Conservation (phyloP, 2,797 vertebrate species). For the Helostoma temminkii region DNA sequence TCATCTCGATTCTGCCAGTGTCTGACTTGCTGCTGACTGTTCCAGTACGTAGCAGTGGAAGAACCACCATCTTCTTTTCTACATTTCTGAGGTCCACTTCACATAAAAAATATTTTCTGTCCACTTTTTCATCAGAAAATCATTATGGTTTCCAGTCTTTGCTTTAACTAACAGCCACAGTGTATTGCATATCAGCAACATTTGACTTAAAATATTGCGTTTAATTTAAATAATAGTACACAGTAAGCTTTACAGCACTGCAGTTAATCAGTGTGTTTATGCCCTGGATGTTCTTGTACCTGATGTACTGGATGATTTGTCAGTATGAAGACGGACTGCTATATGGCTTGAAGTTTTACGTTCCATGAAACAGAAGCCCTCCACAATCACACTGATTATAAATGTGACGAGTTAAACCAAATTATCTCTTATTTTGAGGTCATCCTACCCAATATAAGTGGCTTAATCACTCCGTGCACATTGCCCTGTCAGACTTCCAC, state of each 20-base stretch:
- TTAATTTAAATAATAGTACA: slow-evolving; percentile 12
- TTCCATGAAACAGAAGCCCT: no score
- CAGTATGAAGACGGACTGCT: slow-evolving; percentile 2
- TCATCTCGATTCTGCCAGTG: slow-evolving; percentile 19
- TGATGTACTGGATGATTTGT: background rate
- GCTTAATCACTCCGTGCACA: no score
- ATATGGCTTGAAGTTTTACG: no score
- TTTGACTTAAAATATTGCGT: slow-evolving; percentile 27
- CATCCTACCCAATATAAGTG: no score
- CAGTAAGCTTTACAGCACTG: background rate
- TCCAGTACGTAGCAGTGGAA: slow-evolving; percentile 21
- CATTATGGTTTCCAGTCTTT: slow-evolving; percentile 24
- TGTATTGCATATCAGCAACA: slow-evolving; percentile 21
- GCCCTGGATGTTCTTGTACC: slow-evolving; percentile 11
- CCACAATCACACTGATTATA: slow-evolving; percentile 1
- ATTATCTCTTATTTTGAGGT: no score
- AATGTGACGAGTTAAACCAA: background rate
- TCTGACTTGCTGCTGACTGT: slow-evolving; percentile 11
- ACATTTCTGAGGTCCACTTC: slow-evolving; percentile 13
- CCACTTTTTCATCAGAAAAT: slow-evolving; percentile 7
- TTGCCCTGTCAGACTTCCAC: background rate
- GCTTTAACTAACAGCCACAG: slow-evolving; percentile 2
- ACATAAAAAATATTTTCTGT: slow-evolving; percentile 24
- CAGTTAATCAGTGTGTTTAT: background rate
- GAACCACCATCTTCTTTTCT: slow-evolving; percentile 17